Base-by-base conservation (phyloP, 2,888 invertebrate genomes). In the Thera britannica region DNA sequence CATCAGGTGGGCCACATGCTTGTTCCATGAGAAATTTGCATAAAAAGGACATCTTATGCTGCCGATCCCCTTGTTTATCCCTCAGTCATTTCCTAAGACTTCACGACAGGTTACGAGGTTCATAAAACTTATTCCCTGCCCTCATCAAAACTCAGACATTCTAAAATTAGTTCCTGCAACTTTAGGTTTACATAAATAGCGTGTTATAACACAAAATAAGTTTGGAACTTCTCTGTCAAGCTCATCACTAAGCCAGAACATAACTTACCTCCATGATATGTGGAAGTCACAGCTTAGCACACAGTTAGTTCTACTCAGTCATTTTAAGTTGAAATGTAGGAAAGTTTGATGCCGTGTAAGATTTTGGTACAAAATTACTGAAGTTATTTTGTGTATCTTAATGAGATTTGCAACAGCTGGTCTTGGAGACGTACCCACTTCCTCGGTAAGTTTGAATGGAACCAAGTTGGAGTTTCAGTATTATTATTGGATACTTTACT, bases 381-480 rank as follows among this genome's bases (percentile, higher is more conserved):
- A 66, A 66, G 57, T 66, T 70, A 70, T 70, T 69, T 70, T 59
- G 63, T 62, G 60, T 70, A 66, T 66, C 65, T 56, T 59, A 69
- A 69, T 65, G 59, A 65, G 65, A 62, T 69, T 69, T 62, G 46
- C 56, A 62, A 55, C 51, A 49, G 62, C 56, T 58, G 44, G 44
- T 8, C 9, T 46, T 9, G 36, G 51, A 12, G 51, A 51, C 7
- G 5, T 23, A 49, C n/a, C 12, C n/a, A 49, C 48, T 7, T 51
- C 2, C 23, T 51, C 7, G 7, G 12, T 23, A 12, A 51, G 51
- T 51, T 51, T 51, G 2, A 23, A 51, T 51, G 23, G 38, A 38
- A 6, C 5, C 41, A 4, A 38, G 38, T 4, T 4, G 38, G 38
- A 23, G 23, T 23, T 23, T 23, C 23, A 23, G 23, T 23, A 23